These are phyloP conservation scores for Miltochrista miniata DNA, from an alignment of 2,888 invertebrate genomes.

Conservation along the genomic window DNA sequence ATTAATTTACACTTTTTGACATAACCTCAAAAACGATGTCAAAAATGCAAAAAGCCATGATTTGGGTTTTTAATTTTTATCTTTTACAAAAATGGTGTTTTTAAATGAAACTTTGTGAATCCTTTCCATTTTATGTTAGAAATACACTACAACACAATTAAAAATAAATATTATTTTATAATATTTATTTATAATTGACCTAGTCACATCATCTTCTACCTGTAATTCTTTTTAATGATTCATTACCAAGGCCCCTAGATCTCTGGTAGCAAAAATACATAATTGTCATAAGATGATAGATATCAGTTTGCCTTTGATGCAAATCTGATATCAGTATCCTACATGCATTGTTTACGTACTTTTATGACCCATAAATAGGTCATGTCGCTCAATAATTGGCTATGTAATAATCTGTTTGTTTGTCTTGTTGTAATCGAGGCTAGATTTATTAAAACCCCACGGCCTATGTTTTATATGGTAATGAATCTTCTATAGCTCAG, in stretches of 20 bases:
- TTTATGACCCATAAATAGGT: slow-evolving; percentile 12
- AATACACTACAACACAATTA: too few relatives aligned
- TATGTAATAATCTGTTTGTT: background rate
- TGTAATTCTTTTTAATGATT: slow-evolving; percentile 18
- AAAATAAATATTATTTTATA: too few relatives aligned
- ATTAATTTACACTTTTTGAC: too few relatives aligned
- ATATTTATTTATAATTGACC: background rate
- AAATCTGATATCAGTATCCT: background rate
- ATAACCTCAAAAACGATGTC: too few relatives aligned
- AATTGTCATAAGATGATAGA: slow-evolving; percentile 9
- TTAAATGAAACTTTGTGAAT: too few relatives aligned
- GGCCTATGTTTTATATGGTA: too few relatives aligned
- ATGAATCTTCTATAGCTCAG: too few relatives aligned
- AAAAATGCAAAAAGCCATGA: too few relatives aligned
- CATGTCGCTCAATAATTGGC: slow-evolving; percentile 2
- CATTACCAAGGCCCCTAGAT: slow-evolving; percentile 18
- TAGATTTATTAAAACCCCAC: background rate
- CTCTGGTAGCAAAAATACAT: slow-evolving; percentile 14
- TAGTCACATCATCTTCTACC: background rate
- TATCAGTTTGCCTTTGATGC: slow-evolving; percentile 2
- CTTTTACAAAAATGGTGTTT: too few relatives aligned
- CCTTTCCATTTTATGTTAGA: too few relatives aligned
- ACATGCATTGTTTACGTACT: slow-evolving; percentile 14
- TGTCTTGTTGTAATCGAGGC: slow-evolving; percentile 3
- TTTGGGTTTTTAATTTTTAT: too few relatives aligned